Evolutionary conservation across 2,797 vertebrate genomes (phyloP), one percentile per base, ranked within the genome.

Genomic region (Fratercula arctica): DNA sequence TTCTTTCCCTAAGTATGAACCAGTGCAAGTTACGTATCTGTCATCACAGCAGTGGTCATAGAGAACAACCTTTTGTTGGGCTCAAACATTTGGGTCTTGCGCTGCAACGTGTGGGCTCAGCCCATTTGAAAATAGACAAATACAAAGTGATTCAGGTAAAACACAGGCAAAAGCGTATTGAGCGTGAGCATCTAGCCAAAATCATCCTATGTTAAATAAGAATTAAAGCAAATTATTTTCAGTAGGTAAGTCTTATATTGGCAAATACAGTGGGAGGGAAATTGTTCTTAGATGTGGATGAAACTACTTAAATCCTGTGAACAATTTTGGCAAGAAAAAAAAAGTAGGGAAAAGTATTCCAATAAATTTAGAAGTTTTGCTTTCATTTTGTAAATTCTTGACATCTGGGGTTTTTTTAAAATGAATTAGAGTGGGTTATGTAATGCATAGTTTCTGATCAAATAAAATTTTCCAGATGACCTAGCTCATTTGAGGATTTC

Each of bases 101-200:
- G 8, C 61, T 54, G 51, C n/a, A 60, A 8, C 0, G 0, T 1
- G 1, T 39, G 41, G 60, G 48, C 37, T 68, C 43, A n/a, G 46
- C 10, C 56, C 39, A 0, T 35, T 29, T 69, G 73, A 28, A 76
- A 80, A 88, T 2, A 83, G 50, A 59, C 12, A 7, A 72, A 83
- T 20, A 17, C 24, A 16, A 24, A 37, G 51, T 29, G 33, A 25
- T 51, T 23, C 26, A 35, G 75, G 35, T 21, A 16, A 61, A 43
- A 46, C 67, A 68, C 6, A 3, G 54, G 33, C 18, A 41, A 14
- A n/a, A n/a, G 13, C 3, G 23, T 11, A 11, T 2, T 4, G 31
- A 67, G 54, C 7, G 29, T 57, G 37, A 70, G 18, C 1, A 0
- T 21, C 23, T 21, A 17, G 41, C 66, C 43, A 64, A 84, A 86